Evolutionary conservation across 1,140 invertebrate species (phyloP).

Genomic region (Nephotettix cincticeps): DNA sequence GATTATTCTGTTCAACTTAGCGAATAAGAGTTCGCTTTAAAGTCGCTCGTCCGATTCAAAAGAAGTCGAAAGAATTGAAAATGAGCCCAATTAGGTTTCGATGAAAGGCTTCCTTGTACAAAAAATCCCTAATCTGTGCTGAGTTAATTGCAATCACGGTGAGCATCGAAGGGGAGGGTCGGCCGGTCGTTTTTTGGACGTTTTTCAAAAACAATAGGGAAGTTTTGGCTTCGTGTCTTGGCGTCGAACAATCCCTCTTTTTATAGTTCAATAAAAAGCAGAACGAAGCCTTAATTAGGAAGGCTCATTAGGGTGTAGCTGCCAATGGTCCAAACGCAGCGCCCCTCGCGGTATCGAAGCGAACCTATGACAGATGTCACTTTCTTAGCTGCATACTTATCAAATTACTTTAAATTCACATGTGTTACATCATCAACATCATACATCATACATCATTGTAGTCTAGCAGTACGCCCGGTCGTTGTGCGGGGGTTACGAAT

Average conservation of each 20-base stretch:
- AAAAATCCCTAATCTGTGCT: conserved; percentile 10
- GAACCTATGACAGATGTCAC: too few species aligned
- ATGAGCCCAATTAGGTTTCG: conserved; percentile 15
- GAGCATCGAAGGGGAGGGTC: conserved; percentile 5
- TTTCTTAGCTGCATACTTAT: too few species aligned
- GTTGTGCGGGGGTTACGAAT: too few species aligned
- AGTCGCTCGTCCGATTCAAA: background rate
- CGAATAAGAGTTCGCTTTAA: background rate
- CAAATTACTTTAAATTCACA: too few species aligned
- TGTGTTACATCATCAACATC: too few species aligned
- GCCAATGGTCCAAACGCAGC: background rate
- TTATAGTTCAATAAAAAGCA: conserved; percentile 21
- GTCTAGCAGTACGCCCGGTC: too few species aligned
- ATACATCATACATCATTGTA: too few species aligned
- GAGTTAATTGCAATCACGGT: background rate
- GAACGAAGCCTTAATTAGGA: conserved; percentile 16
- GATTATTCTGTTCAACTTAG: background rate
- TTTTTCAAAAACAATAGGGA: conserved; percentile 22
- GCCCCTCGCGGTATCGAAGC: background rate
- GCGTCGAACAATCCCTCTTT: conserved; percentile 19
- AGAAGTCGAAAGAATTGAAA: conserved; percentile 21
- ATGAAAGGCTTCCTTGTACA: conserved; percentile 15
- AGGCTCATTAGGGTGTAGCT: conserved; percentile 6
- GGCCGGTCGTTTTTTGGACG: conserved; percentile 1
- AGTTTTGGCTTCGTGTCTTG: conserved; percentile 21